phyloP scores from a whole-genome alignment of 2,113 vertebrate species.

The Laticauda laticaudata region DNA sequence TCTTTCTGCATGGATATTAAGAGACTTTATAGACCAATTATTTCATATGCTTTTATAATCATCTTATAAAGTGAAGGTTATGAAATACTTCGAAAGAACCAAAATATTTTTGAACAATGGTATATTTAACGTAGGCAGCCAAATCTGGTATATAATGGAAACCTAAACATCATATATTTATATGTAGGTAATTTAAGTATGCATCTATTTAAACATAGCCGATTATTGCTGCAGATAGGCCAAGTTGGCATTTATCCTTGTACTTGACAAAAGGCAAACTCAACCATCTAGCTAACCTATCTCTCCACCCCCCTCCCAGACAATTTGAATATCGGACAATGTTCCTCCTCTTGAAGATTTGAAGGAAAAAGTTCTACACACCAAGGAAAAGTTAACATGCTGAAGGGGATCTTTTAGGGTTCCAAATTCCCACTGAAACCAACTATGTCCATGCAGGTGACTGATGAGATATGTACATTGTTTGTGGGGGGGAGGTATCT shows the following conservation, averaged over 20 bases:
- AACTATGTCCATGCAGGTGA: not conserved
- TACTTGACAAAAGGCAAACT: not conserved
- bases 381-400: not conserved
- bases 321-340: not conserved
- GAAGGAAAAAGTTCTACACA: not conserved
- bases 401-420: not conserved
- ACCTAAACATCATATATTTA: not conserved
- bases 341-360: not conserved
- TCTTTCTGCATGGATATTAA: not conserved
- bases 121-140: not conserved
- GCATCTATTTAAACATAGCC: not conserved
- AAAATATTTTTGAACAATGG: not conserved
- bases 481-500: not conserved
- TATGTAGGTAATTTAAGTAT: not conserved
- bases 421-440: not conserved
- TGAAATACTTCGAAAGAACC: not conserved
- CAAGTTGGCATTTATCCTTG: not conserved
- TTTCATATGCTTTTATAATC: not conserved
- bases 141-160: not conserved
- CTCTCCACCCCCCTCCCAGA: not conserved
- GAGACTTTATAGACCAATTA: not conserved
- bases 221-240: not conserved
- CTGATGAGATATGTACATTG: not conserved
- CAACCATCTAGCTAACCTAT: not conserved
- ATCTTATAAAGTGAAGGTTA: not conserved